Evolutionary conservation across 2,888 invertebrate species (phyloP), one percentile per base, ranked within the genome.

Genomic region (Sminthurides aquaticus): DNA sequence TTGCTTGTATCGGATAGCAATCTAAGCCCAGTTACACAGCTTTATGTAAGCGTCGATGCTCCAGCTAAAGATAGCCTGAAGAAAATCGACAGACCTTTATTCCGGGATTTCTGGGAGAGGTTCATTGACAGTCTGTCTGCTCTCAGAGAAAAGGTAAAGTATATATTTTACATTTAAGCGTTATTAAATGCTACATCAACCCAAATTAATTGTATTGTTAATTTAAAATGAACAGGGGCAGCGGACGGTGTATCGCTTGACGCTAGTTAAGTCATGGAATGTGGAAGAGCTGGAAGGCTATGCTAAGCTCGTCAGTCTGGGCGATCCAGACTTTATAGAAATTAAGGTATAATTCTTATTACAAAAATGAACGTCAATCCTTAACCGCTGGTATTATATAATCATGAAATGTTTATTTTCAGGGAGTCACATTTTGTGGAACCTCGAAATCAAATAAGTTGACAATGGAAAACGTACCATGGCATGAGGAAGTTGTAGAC

Each of bases 381-480:
- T 34, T 34, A 34, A 34, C 5, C 43, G 5, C 15, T 34, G 43
- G 15, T 11, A 15, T 34, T 34, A 34, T 15, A 34, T 34, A 15
- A 34, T 34, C 43, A 34, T 34, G 43, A 34, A 34, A 34, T 11
- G 43, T 34, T 34, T 5, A 34, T 69, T 67, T 76, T 2, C 72
- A 82, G 81, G 84, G 84, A 60, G 84, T 84, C 8, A 84, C 84
- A 0, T 84, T 80, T 74, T 84, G 84, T 76, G 84, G 84, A 2
- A 81, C 81, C 28, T 81, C 81, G 1, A 82, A 82, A 72, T 80
- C 77, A n/a, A 77, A 76, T 65, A 75, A 73, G 18, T 67, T 84
- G 65, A 84, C 83, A 2, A 84, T 84, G 84, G 79, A 81, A 71
- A 84, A 84, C 76, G 82, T 84, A 1, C 84, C 84, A 0, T 84